Percentiles rank a stretch among this genome's conserved stretches.
phyloP scores from a whole-genome alignment of 2,888 invertebrate species.

The Stenodera caucasica region DNA sequence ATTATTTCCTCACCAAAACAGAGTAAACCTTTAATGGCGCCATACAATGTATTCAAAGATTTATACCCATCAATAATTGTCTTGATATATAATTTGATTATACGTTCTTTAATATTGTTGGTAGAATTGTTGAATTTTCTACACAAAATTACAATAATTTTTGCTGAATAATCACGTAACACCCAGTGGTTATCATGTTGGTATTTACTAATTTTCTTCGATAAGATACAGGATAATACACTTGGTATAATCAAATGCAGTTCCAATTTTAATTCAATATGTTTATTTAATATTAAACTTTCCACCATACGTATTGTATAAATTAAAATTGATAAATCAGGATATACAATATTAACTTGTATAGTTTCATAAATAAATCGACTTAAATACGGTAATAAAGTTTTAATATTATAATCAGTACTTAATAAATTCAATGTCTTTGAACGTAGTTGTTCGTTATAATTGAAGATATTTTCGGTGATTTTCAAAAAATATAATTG shows the following conservation, averaged over 20 bases:
- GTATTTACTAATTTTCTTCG: conserved; percentile 43
- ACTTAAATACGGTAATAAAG: conserved; percentile 41
- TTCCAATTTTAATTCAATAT: conserved; percentile 36
- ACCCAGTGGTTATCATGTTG: conserved; percentile 47
- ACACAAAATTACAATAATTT: conserved; percentile 39
- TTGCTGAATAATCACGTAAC: conserved; percentile 44
- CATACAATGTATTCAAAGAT: conserved; percentile 43
- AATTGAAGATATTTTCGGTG: conserved; percentile 46
- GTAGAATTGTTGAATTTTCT: conserved; percentile 36
- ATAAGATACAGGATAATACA: conserved; percentile 41
- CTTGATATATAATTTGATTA: conserved; percentile 39
- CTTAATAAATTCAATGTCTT: conserved; percentile 38
- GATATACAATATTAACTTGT: conserved; percentile 40
- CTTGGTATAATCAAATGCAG: conserved; percentile 43
- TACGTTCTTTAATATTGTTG: conserved; percentile 42
- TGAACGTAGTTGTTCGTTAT: conserved; percentile 43
- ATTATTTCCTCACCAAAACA: conserved; percentile 43
- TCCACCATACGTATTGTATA: conserved; percentile 44
- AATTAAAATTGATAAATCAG: conserved; percentile 44
- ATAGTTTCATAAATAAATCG: conserved; percentile 43
- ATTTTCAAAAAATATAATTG: conserved; percentile 43
- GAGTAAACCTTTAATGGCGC: conserved; percentile 43
- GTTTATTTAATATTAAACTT: conserved; percentile 39
- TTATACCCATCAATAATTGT: conserved; percentile 36
- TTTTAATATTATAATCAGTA: conserved; percentile 38